Evolutionary conservation across 2,888 invertebrate species (phyloP).

Genomic region (Tetrapedia diversipes): DNA sequence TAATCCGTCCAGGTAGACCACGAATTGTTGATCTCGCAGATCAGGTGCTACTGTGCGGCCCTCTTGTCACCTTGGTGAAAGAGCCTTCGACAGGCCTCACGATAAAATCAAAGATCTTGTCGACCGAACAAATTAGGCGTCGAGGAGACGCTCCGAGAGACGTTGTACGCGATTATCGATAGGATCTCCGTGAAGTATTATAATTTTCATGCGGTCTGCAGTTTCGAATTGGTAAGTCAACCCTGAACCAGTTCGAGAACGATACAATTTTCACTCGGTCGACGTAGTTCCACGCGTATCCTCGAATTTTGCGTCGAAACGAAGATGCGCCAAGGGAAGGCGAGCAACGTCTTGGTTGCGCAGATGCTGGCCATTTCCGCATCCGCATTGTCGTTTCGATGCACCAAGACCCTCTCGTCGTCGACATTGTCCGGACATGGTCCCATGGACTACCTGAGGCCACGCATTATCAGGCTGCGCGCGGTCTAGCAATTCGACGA

Average conservation of each 20-base stretch:
- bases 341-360: conserved; percentile 4
- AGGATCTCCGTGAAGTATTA: background rate
- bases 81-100: background rate
- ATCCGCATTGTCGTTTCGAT: conserved; percentile 22
- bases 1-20: conserved; percentile 73
- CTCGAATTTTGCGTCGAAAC: background rate
- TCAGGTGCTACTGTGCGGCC: conserved; percentile 76
- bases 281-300: no score
- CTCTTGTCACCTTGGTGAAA: conserved; percentile 61
- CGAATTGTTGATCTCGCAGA: conserved; percentile 60
- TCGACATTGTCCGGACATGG: conserved; percentile 32
- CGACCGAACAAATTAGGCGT: conserved; percentile 39
- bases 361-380: conserved; percentile 20
- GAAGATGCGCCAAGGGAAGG: background rate
- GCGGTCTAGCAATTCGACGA: conserved; percentile 66
- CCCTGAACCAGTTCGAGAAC: no score
- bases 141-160: background rate
- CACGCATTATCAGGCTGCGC: conserved; percentile 45
- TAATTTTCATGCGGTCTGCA: no score
- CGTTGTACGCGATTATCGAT: background rate
- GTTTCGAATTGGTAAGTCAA: no score
- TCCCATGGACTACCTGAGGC: conserved; percentile 46
- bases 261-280: no score
- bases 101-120: conserved; percentile 60
- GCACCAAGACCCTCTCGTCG: background rate